These are phyloP conservation scores for Loris lydekkerianus DNA, from an alignment of 2,797 vertebrate species.

Conservation along the genomic window DNA sequence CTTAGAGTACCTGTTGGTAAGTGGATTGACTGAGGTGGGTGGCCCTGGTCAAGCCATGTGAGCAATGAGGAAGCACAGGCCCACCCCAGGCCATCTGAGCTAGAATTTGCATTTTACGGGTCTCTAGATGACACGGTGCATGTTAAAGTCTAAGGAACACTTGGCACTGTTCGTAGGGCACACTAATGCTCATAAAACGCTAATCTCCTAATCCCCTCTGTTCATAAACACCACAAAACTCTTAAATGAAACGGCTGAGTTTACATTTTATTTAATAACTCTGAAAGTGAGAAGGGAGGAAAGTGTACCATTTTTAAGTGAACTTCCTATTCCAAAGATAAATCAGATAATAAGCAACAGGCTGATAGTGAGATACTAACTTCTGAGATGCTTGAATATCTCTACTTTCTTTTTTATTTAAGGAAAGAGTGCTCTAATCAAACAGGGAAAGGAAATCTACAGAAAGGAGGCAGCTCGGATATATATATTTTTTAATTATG, in stretches of 20 bases:
- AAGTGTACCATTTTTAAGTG: not conserved
- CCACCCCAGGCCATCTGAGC: not conserved
- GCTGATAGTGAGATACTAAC: not conserved
- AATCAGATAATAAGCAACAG: not conserved
- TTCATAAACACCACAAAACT: constrained; percentile 7
- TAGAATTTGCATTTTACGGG: not conserved
- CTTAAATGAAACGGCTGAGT: constrained; percentile 28
- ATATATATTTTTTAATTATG: not conserved
- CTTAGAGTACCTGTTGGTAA: not conserved
- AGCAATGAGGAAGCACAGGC: not conserved
- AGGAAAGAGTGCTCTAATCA: not conserved
- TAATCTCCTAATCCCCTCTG: not conserved
- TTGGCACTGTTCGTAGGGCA: not conserved
- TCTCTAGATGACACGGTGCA: not conserved
- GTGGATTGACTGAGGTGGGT: not conserved
- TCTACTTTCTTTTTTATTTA: not conserved
- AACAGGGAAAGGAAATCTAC: not conserved
- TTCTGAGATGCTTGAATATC: not conserved
- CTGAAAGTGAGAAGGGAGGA: not conserved
- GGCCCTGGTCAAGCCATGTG: too few species aligned
- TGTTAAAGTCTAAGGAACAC: not conserved
- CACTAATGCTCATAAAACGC: not conserved
- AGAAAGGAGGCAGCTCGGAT: not conserved
- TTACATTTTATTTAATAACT: constrained; percentile 49
- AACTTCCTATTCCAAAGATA: not conserved